Evolutionary conservation across 2,888 invertebrate species (phyloP).

Genomic region (Hermaeophaga mercurialis): DNA sequence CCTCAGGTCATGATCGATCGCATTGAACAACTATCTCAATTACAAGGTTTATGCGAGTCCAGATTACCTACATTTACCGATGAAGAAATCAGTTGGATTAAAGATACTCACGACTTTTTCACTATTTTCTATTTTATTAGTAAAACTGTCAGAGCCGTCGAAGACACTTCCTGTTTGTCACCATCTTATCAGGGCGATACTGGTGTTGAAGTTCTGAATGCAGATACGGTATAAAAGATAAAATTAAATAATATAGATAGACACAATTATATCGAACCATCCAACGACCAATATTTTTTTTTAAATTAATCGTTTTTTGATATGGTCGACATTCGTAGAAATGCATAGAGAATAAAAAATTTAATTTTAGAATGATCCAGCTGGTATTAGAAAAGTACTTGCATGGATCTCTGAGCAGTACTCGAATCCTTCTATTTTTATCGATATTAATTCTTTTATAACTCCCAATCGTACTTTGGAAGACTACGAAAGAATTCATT

Average conservation of each 20-base stretch:
- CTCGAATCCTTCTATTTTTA: conserved; percentile 16
- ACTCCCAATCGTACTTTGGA: background rate
- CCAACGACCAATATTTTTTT: too few species aligned
- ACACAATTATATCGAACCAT: too few species aligned
- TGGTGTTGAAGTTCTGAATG: background rate
- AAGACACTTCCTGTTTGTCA: background rate
- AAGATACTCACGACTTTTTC: conserved; percentile 71
- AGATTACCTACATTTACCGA: conserved; percentile 66
- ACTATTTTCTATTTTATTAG: conserved; percentile 58
- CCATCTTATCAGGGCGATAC: background rate
- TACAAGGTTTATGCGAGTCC: conserved; percentile 58
- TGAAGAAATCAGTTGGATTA: conserved; percentile 64
- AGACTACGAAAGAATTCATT: conserved; percentile 16
- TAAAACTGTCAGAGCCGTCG: background rate
- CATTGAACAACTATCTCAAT: conserved; percentile 61
- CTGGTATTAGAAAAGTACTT: conserved; percentile 12
- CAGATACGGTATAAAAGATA: too few species aligned
- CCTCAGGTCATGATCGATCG: conserved; percentile 67
- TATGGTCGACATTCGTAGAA: too few species aligned
- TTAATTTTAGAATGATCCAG: conserved; percentile 10
- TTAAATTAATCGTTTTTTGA: too few species aligned
- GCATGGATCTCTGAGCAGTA: conserved; percentile 13
- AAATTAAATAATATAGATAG: too few species aligned
- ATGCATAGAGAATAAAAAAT: too few species aligned
- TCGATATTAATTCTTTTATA: conserved; percentile 6